A percentile compares a stretch with the other conserved stretches of the same genome.
Conservation (phyloP, 1,140 invertebrate species). For the Pygmarrhopalites habei region DNA sequence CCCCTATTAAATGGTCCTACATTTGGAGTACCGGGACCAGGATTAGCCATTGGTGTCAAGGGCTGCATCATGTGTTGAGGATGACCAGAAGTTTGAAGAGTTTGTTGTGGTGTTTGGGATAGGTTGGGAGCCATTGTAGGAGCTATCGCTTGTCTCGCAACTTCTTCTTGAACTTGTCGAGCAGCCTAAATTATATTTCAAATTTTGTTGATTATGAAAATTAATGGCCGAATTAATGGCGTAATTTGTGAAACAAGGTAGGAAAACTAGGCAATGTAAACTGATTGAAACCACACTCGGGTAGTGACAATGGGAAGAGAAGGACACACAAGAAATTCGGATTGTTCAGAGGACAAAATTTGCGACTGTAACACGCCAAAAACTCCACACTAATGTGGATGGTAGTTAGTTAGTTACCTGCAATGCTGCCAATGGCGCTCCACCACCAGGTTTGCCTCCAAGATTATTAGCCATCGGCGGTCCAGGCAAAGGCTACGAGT, state of each 20-base stretch:
- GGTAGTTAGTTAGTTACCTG: slow-evolving; percentile 33
- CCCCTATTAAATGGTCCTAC: slow-evolving; percentile 16
- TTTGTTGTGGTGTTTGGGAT: slow-evolving; percentile 33
- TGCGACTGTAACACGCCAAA: no score
- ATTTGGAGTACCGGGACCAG: slow-evolving; percentile 16
- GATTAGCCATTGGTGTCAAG: no score
- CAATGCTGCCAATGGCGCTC: slow-evolving; percentile 36
- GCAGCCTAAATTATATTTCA: slow-evolving; percentile 27
- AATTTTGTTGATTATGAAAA: background rate
- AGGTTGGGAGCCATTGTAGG: slow-evolving; percentile 17
- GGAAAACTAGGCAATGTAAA: background rate
- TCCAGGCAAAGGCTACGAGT: slow-evolving; percentile 10
- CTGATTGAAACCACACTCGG: no score
- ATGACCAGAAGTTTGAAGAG: slow-evolving; percentile 43
- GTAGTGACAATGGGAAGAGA: no score
- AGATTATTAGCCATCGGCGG: slow-evolving; percentile 14
- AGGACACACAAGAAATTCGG: no score
- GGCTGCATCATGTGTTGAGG: no score
- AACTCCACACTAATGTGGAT: no score
- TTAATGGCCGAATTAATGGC: background rate
- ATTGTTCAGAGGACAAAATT: no score
- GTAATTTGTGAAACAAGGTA: background rate
- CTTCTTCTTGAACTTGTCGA: slow-evolving; percentile 38
- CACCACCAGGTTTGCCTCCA: slow-evolving; percentile 37
- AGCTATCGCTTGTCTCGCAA: slow-evolving; percentile 35